Evolutionary conservation across 2,113 vertebrate species (phyloP), one percentile per base, ranked within the genome.

Genomic region (Vicugna pacos): DNA sequence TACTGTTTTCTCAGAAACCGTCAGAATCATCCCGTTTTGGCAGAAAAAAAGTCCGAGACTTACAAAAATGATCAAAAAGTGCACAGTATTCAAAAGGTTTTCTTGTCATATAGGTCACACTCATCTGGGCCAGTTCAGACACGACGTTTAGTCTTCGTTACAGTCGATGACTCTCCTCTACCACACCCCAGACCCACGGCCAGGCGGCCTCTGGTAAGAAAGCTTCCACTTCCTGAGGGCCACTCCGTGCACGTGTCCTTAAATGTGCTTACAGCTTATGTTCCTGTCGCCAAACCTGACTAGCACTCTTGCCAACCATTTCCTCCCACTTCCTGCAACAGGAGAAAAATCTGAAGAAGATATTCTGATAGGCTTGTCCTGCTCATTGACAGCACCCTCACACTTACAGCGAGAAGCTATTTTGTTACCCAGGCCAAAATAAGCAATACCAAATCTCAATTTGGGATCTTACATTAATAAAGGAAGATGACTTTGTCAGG

Each of bases 1-100:
- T 30, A 62, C 26, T 89, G 20, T 89, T 90, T 91, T 91, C 54
- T 92, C 46, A 93, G 52, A 95, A 95, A 48, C 8, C 22, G 54
- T 73, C 52, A 96, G 70, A 69, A 79, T 28, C 6, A 17, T 14
- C 16, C 20, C 82, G 76, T 92, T 77, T 50, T 70, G 26, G 73
- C 17, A 90, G 46, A 38, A 89, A 52, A 67, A 16, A 75, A 82
- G 17, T n/a, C 13, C 17, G 91, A 38, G 67, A 82, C 32, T 81
- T 80, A 42, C 22, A 93, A 76, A 86, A 90, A 56, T 69, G 22
- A 30, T 72, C 50, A 73, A 65, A 86, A 93, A 81, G 65, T 58
- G 80, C 16, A 76, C 4, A 28, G 26, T 30, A 52, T 50, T 95
- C 26, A 6, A 64, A 76, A 89, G 46, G n/a, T 46, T 86, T 85